Percentiles rank a stretch among this genome's conserved stretches.
Conservation (phyloP, 2,797 vertebrate genomes). For the Chelidonichthys spinosus region DNA sequence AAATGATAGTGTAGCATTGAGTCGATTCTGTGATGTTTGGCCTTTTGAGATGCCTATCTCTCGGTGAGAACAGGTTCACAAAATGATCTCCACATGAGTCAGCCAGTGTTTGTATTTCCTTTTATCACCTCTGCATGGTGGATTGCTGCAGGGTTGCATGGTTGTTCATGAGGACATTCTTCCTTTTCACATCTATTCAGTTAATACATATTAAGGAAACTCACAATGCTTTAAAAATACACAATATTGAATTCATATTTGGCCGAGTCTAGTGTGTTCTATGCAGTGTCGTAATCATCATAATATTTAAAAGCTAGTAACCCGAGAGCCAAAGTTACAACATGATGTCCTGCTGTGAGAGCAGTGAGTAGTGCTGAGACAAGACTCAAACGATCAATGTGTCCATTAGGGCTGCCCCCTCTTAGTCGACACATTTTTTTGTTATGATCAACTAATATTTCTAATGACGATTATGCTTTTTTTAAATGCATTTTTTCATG, state of each 20-base stretch:
- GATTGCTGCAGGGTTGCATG: not conserved
- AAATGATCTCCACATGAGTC: not conserved
- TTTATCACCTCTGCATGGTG: not conserved
- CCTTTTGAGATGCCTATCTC: not conserved
- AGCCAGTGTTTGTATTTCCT: not conserved
- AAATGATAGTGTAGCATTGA: not conserved
- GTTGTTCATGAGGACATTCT: not conserved
- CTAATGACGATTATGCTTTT: no score
- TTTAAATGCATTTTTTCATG: no score
- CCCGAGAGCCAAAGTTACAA: slow-evolving; percentile 26
- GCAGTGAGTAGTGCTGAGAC: not conserved
- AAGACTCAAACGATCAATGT: slow-evolving; percentile 7
- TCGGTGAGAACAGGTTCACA: not conserved
- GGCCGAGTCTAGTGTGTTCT: not conserved
- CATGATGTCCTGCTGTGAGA: slow-evolving; percentile 38
- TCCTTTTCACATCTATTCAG: slow-evolving; percentile 3
- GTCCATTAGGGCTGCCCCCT: not conserved
- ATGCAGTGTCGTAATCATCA: not conserved
- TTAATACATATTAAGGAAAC: not conserved
- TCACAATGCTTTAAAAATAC: not conserved
- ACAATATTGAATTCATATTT: not conserved
- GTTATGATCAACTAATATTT: no score
- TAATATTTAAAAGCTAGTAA: slow-evolving; percentile 31
- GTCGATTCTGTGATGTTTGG: not conserved
- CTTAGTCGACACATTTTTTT: no score